Conservation (phyloP, 2,888 invertebrate species). For the Sabatieria punctata region DNA sequence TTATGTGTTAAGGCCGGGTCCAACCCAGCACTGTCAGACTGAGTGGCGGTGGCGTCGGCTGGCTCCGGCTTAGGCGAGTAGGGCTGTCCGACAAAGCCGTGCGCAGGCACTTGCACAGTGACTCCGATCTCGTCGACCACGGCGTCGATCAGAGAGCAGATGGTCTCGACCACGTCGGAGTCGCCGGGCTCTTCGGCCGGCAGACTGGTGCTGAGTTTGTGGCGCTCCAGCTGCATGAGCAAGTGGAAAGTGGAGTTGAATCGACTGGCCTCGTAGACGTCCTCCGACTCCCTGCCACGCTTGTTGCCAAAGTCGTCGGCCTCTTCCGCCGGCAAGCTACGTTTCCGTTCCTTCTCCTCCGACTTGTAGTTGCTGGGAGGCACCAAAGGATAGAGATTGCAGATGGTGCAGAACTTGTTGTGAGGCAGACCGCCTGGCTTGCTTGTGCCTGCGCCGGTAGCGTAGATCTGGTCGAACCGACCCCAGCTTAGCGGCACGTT, state of each 20-base stretch:
- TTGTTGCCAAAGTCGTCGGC: background rate
- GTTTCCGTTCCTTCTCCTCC: background rate
- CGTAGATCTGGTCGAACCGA: slow-evolving; percentile 14
- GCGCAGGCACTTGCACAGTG: background rate
- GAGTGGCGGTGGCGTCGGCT: background rate
- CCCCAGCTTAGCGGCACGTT: slow-evolving; percentile 19
- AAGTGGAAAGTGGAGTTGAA: slow-evolving; percentile 5
- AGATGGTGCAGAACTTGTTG: slow-evolving; percentile 22
- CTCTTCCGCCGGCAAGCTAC: background rate
- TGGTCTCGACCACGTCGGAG: slow-evolving; percentile 1
- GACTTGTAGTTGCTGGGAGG: background rate
- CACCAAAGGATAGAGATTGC: slow-evolving; percentile 24
- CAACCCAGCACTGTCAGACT: background rate
- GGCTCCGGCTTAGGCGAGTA: background rate
- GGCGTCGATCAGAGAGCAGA: slow-evolving; percentile 2
- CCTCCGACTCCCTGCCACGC: background rate
- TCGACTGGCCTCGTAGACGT: background rate
- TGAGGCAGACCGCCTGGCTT: slow-evolving; percentile 23
- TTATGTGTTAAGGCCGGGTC: too few species aligned
- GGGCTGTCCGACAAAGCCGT: slow-evolving; percentile 2
- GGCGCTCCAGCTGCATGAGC: slow-evolving; percentile 4
- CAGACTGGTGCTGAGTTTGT: background rate
- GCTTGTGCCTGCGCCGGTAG: slow-evolving; percentile 18
- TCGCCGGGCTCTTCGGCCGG: background rate
- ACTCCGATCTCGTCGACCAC: slow-evolving; percentile 2